Conservation (phyloP, 2,888 invertebrate species). For the Volucella zonaria region DNA sequence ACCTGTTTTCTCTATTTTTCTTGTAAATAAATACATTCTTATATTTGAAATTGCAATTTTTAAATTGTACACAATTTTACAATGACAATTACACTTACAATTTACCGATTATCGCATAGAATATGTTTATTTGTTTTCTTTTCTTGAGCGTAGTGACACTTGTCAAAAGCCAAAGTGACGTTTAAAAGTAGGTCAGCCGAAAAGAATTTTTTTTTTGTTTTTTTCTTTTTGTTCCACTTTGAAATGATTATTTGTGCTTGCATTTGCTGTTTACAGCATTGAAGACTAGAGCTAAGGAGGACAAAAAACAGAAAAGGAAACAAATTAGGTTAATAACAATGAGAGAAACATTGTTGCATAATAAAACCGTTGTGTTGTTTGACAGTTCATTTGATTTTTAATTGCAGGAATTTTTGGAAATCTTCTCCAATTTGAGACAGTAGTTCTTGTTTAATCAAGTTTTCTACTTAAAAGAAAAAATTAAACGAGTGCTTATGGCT, state of each 20-base stretch:
- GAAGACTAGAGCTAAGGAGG: neutral
- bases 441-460: neutral
- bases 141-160: conserved; percentile 19
- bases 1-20: conserved; percentile 25
- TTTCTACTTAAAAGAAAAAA: neutral
- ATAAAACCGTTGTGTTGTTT: conserved; percentile 50
- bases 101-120: conserved; percentile 12
- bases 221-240: neutral
- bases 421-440: neutral
- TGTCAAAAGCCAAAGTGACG: conserved; percentile 61
- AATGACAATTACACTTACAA: conserved; percentile 7
- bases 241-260: conserved; percentile 47
- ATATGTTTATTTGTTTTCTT: neutral
- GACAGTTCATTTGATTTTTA: conserved; percentile 27
- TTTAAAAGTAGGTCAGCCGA: conserved; percentile 61
- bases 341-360: conserved; percentile 53
- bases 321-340: conserved; percentile 60
- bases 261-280: conserved; percentile 42
- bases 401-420: neutral
- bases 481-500: neutral
- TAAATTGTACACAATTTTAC: neutral
- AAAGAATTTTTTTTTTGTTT: neutral
- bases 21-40: neutral
- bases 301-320: conserved; percentile 23
- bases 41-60: neutral